These are phyloP conservation scores for Diplolepis rosae DNA, from an alignment of 2,888 invertebrate species.

Conservation along the genomic window DNA sequence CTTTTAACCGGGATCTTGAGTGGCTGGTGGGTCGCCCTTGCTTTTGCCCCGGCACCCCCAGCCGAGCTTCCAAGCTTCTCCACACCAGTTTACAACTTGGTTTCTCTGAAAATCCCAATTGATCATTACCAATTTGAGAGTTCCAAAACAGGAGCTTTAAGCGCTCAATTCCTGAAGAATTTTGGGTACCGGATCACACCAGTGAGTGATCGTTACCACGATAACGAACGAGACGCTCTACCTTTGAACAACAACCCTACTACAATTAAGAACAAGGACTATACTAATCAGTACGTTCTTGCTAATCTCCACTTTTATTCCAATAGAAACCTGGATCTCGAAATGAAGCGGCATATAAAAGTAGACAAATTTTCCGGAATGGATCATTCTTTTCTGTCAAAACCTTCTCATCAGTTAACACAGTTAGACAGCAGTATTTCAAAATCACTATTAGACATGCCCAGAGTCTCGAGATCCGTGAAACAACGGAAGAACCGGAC, in stretches of 20 bases:
- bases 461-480: conserved; percentile 15
- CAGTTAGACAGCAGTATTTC: neutral
- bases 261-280: neutral
- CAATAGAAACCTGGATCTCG: neutral
- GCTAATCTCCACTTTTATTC: neutral
- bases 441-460: neutral
- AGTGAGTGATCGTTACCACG: neutral
- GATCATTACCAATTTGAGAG: neutral
- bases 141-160: neutral
- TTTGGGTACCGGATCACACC: neutral
- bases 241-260: neutral
- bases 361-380: neutral
- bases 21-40: conserved; percentile 71
- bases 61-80: conserved; percentile 49
- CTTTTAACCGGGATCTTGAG: conserved; percentile 70
- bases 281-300: neutral
- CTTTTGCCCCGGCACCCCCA: conserved; percentile 65
- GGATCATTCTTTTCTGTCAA: neutral
- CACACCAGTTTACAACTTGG: neutral
- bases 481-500: conserved; percentile 44
- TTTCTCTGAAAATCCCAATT: neutral
- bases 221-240: neutral
- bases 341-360: neutral
- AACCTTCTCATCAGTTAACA: neutral
- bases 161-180: neutral